Base-by-base conservation (phyloP, 92 coral and sea anemone genomes). In the Epizoanthus rinbou region DNA sequence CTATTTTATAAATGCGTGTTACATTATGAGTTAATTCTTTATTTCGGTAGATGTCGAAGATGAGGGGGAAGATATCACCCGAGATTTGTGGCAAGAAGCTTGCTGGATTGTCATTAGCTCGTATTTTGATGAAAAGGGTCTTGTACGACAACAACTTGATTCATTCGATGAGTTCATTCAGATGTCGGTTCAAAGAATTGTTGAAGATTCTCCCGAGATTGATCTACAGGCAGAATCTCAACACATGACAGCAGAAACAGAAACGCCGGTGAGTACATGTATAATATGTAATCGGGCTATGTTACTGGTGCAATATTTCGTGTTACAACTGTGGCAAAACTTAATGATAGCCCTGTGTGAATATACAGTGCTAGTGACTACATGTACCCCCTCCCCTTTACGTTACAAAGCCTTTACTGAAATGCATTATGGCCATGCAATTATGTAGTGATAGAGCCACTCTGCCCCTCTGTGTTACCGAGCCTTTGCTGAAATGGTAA, bases 31-130 rank as follows among this genome's bases (percentile, higher is more conserved):
- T 5, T 57, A 66, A 31, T 21, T 37, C 33, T 13, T 71, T 81
- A 28, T 39, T 59, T 33, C 41, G 19, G 18, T 37, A 60, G 76
- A 96, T 89, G 96, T 94, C 21, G 99, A 96, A 73, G 99, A 93
- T 28, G 99, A 96, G 62, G 99, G 98, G 16, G 99, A 93, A 73
- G 99, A 96, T 69, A 96, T 96, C 54, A 96, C 99, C 0, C 96
- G 94, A 57, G 99, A 96, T 88, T 78, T 94, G 68, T 96, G 99
- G 99, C 99, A 96, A 73, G 99, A 96, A 66, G 99, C 99, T 39
- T 96, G 99, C 68, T 96, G 99, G 99, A 96, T 96, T 66, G 99
- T 96, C 85, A 96, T 96, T 75, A 96, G 99, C 64, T 96, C 99
- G 64, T 96, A 96, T 85, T 96, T 96, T 89, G 99, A 96, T 68